A percentile compares a stretch with the other conserved stretches of the same genome.
These are phyloP conservation scores for Catharus fuscescens DNA, from an alignment of 2,113 vertebrate genomes.

Conservation along the genomic window DNA sequence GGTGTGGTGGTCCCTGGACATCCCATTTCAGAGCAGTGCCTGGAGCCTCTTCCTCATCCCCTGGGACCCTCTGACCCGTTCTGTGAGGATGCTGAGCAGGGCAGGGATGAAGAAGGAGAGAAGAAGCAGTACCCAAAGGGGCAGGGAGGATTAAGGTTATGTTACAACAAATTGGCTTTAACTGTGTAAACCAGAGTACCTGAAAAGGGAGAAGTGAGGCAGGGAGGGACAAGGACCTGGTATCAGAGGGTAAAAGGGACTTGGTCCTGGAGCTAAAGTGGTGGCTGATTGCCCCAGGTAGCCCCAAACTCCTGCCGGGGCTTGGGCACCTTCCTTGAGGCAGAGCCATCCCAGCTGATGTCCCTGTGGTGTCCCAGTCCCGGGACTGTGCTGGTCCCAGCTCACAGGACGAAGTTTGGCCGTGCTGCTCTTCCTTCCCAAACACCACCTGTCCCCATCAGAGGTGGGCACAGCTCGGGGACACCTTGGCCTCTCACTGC, in stretches of 20 bases:
- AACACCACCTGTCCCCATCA: accelerated
- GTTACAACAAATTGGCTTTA: neutral
- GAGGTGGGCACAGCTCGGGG: accelerated
- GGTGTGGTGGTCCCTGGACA: neutral
- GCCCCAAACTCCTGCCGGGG: neutral
- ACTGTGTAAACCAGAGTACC: neutral
- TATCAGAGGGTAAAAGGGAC: neutral
- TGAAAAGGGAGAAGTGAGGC: neutral
- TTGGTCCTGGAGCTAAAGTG: neutral
- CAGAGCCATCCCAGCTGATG: neutral
- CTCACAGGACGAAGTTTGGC: neutral
- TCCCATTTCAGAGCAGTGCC: neutral
- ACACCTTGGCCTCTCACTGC: accelerated
- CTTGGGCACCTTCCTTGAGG: neutral
- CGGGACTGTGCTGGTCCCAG: neutral
- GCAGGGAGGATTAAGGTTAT: neutral
- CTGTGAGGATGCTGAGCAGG: neutral
- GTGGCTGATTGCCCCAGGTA: neutral
- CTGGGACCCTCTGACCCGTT: accelerated
- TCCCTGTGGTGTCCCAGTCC: neutral
- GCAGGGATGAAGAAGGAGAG: neutral
- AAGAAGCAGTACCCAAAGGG: neutral
- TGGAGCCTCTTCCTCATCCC: neutral
- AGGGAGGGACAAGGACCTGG: neutral
- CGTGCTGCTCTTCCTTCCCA: neutral